These are phyloP conservation scores for Pseudomugil tenellus DNA, from an alignment of 2,797 vertebrate species.

Conservation along the genomic window DNA sequence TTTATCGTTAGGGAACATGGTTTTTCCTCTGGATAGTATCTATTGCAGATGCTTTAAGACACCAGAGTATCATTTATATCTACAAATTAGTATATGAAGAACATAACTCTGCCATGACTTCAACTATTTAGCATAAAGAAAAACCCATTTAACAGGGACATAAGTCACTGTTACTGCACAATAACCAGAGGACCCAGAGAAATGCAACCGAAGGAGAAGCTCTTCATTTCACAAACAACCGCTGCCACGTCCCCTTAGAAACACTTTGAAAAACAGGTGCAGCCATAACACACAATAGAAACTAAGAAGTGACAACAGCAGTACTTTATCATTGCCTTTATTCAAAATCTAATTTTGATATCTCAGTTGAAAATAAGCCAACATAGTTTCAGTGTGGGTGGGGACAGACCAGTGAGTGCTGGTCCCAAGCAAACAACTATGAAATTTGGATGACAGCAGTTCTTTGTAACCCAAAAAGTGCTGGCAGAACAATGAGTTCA, in stretches of 20 bases:
- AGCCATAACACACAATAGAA: too few relatives aligned
- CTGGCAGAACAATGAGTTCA: neutral
- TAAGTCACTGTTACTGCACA: neutral
- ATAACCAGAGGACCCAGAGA: neutral
- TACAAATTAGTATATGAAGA: neutral
- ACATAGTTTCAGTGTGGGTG: constrained; percentile 1
- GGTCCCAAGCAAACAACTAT: constrained; percentile 34
- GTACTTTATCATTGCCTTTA: constrained; percentile 42
- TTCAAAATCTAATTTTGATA: constrained; percentile 42
- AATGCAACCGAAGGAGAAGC: neutral
- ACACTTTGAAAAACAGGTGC: neutral
- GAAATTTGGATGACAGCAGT: constrained; percentile 1
- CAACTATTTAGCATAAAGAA: neutral
- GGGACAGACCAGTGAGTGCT: constrained; percentile 51
- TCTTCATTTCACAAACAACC: neutral
- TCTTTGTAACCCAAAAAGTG: neutral
- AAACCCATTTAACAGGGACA: neutral
- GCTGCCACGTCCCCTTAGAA: neutral
- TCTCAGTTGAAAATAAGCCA: neutral
- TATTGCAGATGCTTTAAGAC: neutral
- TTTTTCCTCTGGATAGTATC: too few relatives aligned
- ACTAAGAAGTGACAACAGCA: neutral
- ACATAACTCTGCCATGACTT: neutral
- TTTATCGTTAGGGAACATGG: neutral
- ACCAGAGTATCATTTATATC: neutral